phyloP scores from a whole-genome alignment of 2,797 vertebrate genomes.

The Mormyrops attenuatus region DNA sequence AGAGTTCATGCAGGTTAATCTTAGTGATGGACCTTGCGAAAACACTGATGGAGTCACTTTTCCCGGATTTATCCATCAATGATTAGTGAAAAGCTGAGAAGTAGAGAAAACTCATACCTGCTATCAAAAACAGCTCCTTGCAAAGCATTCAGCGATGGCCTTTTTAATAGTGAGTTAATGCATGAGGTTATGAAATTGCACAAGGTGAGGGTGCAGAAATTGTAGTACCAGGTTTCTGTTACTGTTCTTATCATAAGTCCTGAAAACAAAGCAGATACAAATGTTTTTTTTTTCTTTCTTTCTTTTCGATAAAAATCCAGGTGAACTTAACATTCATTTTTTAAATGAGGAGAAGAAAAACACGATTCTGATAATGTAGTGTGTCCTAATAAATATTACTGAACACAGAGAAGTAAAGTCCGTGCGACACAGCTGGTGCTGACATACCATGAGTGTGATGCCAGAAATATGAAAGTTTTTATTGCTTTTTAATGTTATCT shows the following conservation, averaged over 20 bases:
- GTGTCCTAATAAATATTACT: neutral
- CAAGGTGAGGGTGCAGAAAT: neutral
- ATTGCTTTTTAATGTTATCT: neutral
- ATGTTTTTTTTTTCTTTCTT: too few relatives aligned
- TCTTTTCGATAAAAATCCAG: neutral
- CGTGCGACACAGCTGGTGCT: neutral
- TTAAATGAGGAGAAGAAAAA: neutral
- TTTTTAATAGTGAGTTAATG: neutral
- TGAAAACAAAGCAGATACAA: neutral
- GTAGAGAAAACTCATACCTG: neutral
- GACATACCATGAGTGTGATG: neutral
- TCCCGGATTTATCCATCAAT: neutral
- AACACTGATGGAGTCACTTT: neutral
- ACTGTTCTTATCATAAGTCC: neutral
- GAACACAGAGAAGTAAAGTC: neutral
- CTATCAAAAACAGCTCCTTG: neutral
- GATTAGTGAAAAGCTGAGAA: neutral
- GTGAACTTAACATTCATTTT: neutral
- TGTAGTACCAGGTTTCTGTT: neutral
- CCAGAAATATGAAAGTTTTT: neutral
- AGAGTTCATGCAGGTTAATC: neutral
- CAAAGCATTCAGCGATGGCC: neutral
- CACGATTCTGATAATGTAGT: neutral
- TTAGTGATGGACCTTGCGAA: neutral
- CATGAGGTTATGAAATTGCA: neutral